These are phyloP conservation scores for Propithecus coquereli DNA, from an alignment of 2,113 vertebrate species.

Conservation along the genomic window DNA sequence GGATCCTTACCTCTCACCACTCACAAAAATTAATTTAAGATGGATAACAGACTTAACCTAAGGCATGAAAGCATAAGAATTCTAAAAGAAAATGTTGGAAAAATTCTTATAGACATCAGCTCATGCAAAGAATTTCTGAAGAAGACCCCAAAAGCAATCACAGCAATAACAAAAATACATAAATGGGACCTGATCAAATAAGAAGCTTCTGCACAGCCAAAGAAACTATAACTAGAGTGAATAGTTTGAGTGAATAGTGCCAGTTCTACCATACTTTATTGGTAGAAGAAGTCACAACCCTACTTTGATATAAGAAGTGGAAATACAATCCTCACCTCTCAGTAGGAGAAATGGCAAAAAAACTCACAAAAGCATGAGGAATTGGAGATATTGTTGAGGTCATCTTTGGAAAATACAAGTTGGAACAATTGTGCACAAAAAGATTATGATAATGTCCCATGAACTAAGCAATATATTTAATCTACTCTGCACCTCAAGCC, in stretches of 20 bases:
- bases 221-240: too few species aligned
- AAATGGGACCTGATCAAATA: too few species aligned
- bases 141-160: too few species aligned
- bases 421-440: neutral
- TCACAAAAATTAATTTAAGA: too few species aligned
- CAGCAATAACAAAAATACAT: too few species aligned
- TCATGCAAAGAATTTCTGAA: too few species aligned
- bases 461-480: neutral
- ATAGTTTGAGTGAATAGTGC: neutral
- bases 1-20: too few species aligned
- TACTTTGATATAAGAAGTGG: neutral
- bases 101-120: too few species aligned
- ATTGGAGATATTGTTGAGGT: neutral
- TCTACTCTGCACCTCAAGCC: neutral
- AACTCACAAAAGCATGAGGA: neutral
- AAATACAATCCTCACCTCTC: neutral
- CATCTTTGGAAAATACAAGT: neutral
- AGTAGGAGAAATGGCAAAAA: neutral
- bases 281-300: neutral
- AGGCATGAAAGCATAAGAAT: too few species aligned
- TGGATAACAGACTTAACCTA: too few species aligned
- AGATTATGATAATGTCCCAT: neutral
- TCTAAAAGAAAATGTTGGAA: too few species aligned
- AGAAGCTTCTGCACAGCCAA: too few species aligned
- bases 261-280: neutral